Evolutionary conservation across 1,140 invertebrate genomes (phyloP), one percentile per base, ranked within the genome.

Genomic region (Pantala flavescens): DNA sequence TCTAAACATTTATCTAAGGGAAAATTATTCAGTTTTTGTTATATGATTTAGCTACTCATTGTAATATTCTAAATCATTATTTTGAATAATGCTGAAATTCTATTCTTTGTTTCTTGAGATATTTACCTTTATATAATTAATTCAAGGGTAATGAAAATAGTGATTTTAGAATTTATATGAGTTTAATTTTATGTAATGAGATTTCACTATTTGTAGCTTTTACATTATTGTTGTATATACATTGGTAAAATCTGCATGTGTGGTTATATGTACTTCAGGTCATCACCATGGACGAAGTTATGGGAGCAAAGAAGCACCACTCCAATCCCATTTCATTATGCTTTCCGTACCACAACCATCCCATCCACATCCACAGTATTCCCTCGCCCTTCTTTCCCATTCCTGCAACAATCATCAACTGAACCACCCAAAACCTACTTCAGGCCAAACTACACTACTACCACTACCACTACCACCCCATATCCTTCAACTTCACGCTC

Each of bases 201-300:
- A 36, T 36, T 36, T 36, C 28, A 36, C 28, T 36, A 36, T 9
- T 36, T 36, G 2, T 36, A 36, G 28, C 28, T 36, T 36, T 36
- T 36, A 36, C 3, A 36, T 36, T 36, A 9, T 36, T 63, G 14
- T 63, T 63, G 49, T 63, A 63, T 21, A 63, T 16, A 63, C 3
- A 7, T 63, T 16, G 49, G 49, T 63, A 63, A 63, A 63, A 63
- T 3, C n/a, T 63, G 49, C 49, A 63, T 63, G 49, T 63, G 49
- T 63, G 49, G 49, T 63, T 63, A 12, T 63, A 63, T 63, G 49
- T 63, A 63, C 49, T 63, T 16, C 49, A 63, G 49, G 49, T 63
- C 49, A 63, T 63, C 49, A 63, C 49, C 49, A 63, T 63, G 49
- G 49, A 19, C 49, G 16, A 21, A 21, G 49, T 63, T 19, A 7